Percentiles rank a stretch among this genome's conserved stretches.
Conservation (phyloP, 1,140 invertebrate species). For the Amphibalanus amphitrite region DNA sequence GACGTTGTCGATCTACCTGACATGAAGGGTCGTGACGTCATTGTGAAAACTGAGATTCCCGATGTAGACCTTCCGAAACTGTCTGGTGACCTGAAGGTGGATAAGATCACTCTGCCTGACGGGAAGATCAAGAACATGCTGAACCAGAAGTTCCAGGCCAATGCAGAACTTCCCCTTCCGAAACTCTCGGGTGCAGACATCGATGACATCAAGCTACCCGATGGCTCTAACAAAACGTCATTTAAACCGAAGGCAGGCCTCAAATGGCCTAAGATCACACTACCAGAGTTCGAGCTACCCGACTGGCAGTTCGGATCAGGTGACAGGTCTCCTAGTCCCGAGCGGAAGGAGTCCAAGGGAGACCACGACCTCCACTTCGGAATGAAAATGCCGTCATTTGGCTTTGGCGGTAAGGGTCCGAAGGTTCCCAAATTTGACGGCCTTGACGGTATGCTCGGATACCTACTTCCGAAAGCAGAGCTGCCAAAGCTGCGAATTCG, state of each 20-base stretch:
- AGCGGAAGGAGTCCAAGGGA: neutral
- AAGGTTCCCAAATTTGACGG: neutral
- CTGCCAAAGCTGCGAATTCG: neutral
- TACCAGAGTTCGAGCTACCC: neutral
- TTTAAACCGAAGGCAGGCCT: neutral
- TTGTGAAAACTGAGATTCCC: neutral
- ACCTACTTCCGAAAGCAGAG: neutral
- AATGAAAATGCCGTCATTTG: neutral
- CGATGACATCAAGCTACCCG: neutral
- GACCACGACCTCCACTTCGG: neutral
- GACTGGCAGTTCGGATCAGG: neutral
- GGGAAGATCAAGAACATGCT: neutral
- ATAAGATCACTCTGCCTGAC: neutral
- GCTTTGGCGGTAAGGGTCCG: neutral
- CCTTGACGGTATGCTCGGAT: neutral
- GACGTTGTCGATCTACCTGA: neutral
- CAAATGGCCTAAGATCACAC: neutral
- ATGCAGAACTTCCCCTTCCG: neutral
- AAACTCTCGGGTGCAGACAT: neutral
- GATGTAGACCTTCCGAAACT: neutral
- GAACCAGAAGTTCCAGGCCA: neutral
- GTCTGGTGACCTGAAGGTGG: neutral
- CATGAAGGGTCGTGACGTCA: neutral
- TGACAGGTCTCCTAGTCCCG: neutral
- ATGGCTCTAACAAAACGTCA: neutral